Evolutionary conservation across 2,888 invertebrate genomes (phyloP).

Genomic region (Flexamia atlantica): DNA sequence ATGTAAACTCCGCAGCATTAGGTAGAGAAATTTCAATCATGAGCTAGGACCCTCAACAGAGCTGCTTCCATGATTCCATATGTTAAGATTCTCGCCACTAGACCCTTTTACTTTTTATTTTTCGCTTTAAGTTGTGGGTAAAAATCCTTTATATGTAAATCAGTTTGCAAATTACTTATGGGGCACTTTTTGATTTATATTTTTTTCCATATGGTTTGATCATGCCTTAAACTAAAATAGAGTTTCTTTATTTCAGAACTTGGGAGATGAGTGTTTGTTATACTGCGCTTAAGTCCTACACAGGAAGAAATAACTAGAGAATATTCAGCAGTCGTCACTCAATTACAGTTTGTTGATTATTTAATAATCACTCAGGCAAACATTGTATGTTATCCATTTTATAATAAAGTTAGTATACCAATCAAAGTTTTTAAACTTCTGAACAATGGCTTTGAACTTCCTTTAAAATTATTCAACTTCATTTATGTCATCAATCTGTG

Average conservation of each 20-base stretch:
- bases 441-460: background rate
- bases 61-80: too few species aligned
- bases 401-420: constrained; percentile 12
- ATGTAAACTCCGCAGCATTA: too few species aligned
- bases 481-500: background rate
- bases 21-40: too few species aligned
- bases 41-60: too few species aligned
- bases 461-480: background rate
- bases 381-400: background rate
- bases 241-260: constrained; percentile 1
- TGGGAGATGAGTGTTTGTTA: background rate
- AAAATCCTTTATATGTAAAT: too few species aligned
- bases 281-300: background rate
- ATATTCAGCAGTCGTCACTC: background rate
- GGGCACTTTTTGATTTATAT: too few species aligned
- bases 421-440: background rate
- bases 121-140: too few species aligned
- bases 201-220: too few species aligned
- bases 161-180: too few species aligned
- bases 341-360: background rate
- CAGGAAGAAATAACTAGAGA: constrained; percentile 4
- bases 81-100: too few species aligned
- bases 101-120: too few species aligned
- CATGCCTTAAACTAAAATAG: too few species aligned
- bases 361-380: background rate